Evolutionary conservation across 2,888 invertebrate genomes (phyloP).

Genomic region (Noctua janthina): DNA sequence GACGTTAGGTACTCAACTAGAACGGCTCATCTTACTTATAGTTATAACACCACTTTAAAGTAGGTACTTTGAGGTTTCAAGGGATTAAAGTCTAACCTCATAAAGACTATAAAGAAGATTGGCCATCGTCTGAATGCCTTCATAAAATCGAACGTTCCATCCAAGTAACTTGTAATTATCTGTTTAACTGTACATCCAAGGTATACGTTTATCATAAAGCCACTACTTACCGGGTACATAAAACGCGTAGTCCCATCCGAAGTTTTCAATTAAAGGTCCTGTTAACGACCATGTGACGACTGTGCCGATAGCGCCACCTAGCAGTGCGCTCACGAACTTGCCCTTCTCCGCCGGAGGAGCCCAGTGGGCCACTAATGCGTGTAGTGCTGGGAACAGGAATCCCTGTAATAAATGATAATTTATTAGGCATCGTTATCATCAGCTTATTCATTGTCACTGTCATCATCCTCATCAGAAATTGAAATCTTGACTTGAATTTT

Average conservation of each 20-base stretch:
- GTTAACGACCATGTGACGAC: constrained; percentile 93
- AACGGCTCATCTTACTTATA: background rate
- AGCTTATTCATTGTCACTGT: background rate
- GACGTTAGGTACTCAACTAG: background rate
- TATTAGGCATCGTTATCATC: background rate
- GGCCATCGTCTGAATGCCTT: background rate
- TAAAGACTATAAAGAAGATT: constrained; percentile 15
- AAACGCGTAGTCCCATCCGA: constrained; percentile 93
- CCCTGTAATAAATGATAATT: constrained; percentile 83
- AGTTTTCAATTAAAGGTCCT: constrained; percentile 91
- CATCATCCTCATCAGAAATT: background rate
- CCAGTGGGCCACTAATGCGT: constrained; percentile 93
- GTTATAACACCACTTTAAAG: background rate
- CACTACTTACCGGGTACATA: constrained; percentile 89
- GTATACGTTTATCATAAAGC: constrained; percentile 31
- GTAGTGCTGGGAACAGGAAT: constrained; percentile 91
- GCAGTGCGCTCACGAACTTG: constrained; percentile 91
- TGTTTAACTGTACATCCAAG: constrained; percentile 30
- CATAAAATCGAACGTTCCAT: background rate
- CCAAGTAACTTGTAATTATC: constrained; percentile 30
- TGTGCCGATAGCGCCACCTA: constrained; percentile 94
- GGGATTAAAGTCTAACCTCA: background rate
- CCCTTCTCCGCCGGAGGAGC: constrained; percentile 93
- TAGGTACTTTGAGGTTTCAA: constrained; percentile 11
- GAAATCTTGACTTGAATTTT: background rate